Evolutionary conservation across 1,140 invertebrate genomes (phyloP).

Genomic region (Agrilus planipennis): DNA sequence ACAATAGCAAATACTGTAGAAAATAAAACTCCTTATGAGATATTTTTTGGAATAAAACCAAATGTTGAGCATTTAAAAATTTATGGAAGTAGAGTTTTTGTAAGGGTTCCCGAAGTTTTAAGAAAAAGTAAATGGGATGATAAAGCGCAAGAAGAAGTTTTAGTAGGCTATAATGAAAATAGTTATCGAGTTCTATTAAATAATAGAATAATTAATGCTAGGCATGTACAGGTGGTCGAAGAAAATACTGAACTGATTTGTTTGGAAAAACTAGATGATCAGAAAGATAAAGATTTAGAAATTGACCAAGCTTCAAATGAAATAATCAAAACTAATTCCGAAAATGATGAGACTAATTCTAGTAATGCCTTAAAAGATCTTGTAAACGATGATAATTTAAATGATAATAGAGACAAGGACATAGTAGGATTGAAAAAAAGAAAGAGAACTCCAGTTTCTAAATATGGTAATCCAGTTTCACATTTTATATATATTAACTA

Average conservation of each 20-base stretch:
- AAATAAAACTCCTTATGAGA: constrained; percentile 6
- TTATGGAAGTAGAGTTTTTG: too few relatives aligned
- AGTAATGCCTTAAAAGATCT: too few relatives aligned
- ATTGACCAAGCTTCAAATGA: too few relatives aligned
- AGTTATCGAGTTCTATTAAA: constrained; percentile 1
- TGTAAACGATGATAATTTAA: neutral
- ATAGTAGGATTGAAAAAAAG: neutral
- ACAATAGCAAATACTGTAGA: constrained; percentile 5
- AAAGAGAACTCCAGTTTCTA: neutral
- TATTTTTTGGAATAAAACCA: constrained; percentile 12
- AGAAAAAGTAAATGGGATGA: neutral
- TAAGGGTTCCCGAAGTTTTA: constrained; percentile 1
- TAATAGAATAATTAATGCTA: neutral
- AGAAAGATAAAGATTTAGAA: too few relatives aligned
- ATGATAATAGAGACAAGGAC: neutral
- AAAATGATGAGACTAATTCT: too few relatives aligned
- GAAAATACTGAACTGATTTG: neutral
- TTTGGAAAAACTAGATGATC: too few relatives aligned
- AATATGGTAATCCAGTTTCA: neutral
- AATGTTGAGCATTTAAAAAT: too few relatives aligned
- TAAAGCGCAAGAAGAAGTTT: neutral
- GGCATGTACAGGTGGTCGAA: neutral
- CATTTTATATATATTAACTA: constrained; percentile 2
- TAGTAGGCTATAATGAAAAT: neutral
- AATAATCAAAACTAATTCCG: too few relatives aligned